phyloP scores from a whole-genome alignment of 2,888 invertebrate genomes.

The Sarcophaga subvicina region DNA sequence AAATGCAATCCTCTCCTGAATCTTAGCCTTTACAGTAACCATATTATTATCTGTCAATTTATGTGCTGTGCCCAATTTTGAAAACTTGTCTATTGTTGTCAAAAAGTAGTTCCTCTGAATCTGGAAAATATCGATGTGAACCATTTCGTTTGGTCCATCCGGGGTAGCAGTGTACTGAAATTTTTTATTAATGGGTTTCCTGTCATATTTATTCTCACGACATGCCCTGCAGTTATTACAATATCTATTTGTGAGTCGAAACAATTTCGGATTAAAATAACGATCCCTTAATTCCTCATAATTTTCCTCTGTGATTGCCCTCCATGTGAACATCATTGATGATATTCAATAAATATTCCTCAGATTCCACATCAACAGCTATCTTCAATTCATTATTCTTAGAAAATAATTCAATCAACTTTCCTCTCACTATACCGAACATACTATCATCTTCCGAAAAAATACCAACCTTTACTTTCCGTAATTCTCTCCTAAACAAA shows the following conservation, averaged over 20 bases:
- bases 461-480: slow-evolving; percentile 48
- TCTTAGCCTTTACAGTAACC: slow-evolving; percentile 50
- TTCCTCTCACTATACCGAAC: no score
- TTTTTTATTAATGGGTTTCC: slow-evolving; percentile 41
- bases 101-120: slow-evolving; percentile 53
- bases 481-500: slow-evolving; percentile 48
- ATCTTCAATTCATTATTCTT: not conserved
- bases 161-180: slow-evolving; percentile 38
- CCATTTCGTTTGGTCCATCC: slow-evolving; percentile 49
- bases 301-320: slow-evolving; percentile 8
- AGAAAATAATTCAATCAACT: no score
- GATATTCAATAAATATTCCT: not conserved
- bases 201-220: slow-evolving; percentile 1
- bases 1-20: slow-evolving; percentile 48
- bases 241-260: not conserved
- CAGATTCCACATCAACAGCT: not conserved
- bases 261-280: slow-evolving; percentile 12
- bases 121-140: slow-evolving; percentile 63
- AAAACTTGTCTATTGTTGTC: slow-evolving; percentile 61
- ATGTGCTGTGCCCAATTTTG: slow-evolving; percentile 58
- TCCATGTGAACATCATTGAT: not conserved
- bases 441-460: slow-evolving; percentile 21
- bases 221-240: slow-evolving; percentile 8
- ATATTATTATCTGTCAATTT: slow-evolving; percentile 59
- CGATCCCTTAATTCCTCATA: not conserved